A percentile compares a stretch with the other conserved stretches of the same genome.
Evolutionary conservation across 2,113 vertebrate genomes (phyloP).

Genomic region (Cinclus mexicanus): DNA sequence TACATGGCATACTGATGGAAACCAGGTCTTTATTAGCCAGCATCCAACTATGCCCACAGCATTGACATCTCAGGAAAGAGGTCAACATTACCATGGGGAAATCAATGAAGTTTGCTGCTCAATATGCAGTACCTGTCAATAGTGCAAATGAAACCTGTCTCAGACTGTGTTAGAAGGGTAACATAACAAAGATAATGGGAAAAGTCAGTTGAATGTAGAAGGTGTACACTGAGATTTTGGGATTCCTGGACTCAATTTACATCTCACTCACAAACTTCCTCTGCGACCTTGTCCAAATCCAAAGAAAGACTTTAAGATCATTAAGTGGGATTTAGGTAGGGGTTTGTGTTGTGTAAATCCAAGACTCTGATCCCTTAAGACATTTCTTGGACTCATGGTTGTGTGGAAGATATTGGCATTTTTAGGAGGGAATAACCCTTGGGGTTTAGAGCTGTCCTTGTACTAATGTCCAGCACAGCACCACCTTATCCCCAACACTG

Average conservation of each 20-base stretch:
- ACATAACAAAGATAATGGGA: neutral
- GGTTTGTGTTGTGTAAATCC: neutral
- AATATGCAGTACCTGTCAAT: neutral
- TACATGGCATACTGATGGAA: neutral
- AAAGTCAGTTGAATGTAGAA: neutral
- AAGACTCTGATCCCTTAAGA: neutral
- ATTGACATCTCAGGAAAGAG: neutral
- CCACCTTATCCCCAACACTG: neutral
- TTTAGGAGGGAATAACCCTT: neutral
- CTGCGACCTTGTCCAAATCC: accelerated
- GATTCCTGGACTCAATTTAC: neutral
- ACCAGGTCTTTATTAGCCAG: neutral
- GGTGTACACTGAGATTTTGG: neutral
- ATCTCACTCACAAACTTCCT: neutral
- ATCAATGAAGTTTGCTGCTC: conserved; percentile 1
- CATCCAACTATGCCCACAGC: neutral
- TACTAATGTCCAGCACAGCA: accelerated
- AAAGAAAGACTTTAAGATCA: neutral
- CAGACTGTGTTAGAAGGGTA: neutral
- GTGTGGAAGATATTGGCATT: neutral
- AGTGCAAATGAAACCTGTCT: neutral
- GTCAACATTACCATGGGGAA: neutral
- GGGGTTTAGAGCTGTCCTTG: neutral
- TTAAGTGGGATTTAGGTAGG: neutral
- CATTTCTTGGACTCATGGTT: neutral